Evolutionary conservation across 2,797 vertebrate species (phyloP).

Genomic region (Galagoides demidoff): DNA sequence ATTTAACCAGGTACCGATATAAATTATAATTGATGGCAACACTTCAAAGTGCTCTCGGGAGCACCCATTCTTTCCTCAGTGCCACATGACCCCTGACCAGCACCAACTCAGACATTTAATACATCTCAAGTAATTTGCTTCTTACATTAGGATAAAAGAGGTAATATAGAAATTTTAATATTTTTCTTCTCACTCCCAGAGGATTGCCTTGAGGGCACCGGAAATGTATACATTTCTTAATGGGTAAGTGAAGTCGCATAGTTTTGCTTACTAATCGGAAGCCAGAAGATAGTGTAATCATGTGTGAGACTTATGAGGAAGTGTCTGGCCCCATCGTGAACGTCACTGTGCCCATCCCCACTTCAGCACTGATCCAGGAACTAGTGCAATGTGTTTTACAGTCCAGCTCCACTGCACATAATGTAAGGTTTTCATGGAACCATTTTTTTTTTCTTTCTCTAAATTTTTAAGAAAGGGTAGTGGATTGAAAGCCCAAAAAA

Average conservation of each 20-base stretch:
- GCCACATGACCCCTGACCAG: background rate
- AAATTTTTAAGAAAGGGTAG: conserved; percentile 7
- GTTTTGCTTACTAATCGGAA: background rate
- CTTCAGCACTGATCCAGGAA: background rate
- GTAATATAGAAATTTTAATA: background rate
- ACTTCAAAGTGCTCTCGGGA: conserved; percentile 26
- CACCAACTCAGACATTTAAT: background rate
- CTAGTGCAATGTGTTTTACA: background rate
- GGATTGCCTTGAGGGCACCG: background rate
- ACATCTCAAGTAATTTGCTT: background rate
- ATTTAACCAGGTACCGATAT: conserved; percentile 29
- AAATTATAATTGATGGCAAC: conserved; percentile 23
- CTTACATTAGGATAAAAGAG: background rate
- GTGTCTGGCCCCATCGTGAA: background rate
- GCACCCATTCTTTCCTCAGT: background rate
- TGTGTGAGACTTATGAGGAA: background rate
- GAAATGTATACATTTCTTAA: background rate
- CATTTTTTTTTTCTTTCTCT: background rate
- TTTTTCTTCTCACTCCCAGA: background rate
- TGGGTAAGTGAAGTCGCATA: background rate
- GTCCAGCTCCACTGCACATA: background rate
- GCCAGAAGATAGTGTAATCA: background rate
- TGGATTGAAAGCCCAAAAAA: background rate
- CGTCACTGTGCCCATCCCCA: background rate
- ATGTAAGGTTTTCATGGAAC: background rate